These are phyloP conservation scores for Zygaena filipendulae DNA, from an alignment of 2,888 invertebrate species.

Conservation along the genomic window DNA sequence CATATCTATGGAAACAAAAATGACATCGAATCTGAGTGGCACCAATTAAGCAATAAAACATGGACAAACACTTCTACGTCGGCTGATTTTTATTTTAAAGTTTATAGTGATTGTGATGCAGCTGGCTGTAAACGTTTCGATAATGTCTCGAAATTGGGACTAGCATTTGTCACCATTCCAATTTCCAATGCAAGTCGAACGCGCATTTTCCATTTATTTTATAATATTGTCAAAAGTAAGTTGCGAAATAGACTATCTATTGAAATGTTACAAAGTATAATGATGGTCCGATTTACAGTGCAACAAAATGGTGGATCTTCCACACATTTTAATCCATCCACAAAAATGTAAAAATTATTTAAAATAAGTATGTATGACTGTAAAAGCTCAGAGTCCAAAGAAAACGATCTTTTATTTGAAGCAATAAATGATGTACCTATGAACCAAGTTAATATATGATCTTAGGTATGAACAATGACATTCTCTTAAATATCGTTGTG, in stretches of 20 bases:
- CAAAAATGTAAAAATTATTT: slow-evolving; percentile 12
- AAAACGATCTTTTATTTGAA: no score
- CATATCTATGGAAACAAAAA: slow-evolving; percentile 10
- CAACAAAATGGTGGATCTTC: slow-evolving; percentile 11
- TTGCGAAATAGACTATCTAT: slow-evolving; percentile 11
- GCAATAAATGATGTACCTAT: no score
- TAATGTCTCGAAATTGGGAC: slow-evolving; percentile 12
- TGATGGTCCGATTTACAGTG: slow-evolving; percentile 7
- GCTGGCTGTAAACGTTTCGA: slow-evolving; percentile 11
- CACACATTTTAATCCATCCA: slow-evolving; percentile 11
- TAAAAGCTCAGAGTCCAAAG: not conserved
- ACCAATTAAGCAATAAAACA: slow-evolving; percentile 8
- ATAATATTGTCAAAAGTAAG: slow-evolving; percentile 12
- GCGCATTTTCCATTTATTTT: slow-evolving; percentile 6
- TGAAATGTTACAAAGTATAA: slow-evolving; percentile 10
- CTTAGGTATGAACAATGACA: no score
- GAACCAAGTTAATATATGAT: no score
- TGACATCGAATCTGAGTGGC: slow-evolving; percentile 12
- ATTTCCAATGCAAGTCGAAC: slow-evolving; percentile 12
- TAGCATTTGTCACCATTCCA: slow-evolving; percentile 9
- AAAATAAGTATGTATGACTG: slow-evolving; percentile 8
- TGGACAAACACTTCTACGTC: slow-evolving; percentile 7
- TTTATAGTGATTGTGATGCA: slow-evolving; percentile 9
- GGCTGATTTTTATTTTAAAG: slow-evolving; percentile 12
- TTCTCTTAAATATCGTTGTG: no score